phyloP scores from a whole-genome alignment of 2,888 invertebrate species.

The Leptarthrus brevirostris region DNA sequence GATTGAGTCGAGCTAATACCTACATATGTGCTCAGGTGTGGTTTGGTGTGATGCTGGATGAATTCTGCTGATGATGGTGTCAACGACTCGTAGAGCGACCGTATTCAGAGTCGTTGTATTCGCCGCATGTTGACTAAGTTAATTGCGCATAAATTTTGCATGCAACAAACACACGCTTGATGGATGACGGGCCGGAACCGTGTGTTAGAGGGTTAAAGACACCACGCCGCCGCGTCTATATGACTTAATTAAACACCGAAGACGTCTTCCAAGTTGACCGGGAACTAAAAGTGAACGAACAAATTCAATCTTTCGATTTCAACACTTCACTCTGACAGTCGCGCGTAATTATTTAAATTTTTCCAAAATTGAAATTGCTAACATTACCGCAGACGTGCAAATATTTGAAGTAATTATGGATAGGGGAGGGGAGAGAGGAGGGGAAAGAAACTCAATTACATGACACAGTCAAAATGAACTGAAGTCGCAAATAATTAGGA shows the following conservation, averaged over 20 bases:
- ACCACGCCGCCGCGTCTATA: background rate
- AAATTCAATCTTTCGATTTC: slow-evolving; percentile 9
- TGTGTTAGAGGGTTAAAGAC: slow-evolving; percentile 3
- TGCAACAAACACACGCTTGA: slow-evolving; percentile 10
- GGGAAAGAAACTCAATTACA: no score
- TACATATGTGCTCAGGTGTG: no score
- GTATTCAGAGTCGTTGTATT: slow-evolving; percentile 3
- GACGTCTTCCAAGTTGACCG: background rate
- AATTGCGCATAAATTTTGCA: slow-evolving; percentile 35
- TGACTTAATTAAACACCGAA: slow-evolving; percentile 19
- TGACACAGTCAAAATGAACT: no score
- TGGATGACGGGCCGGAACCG: background rate
- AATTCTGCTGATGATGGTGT: background rate
- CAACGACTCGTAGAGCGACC: slow-evolving; percentile 17
- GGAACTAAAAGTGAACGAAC: no score
- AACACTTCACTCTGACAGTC: no score
- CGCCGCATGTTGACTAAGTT: slow-evolving; percentile 12
- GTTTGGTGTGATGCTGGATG: no score
- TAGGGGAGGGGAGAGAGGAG: no score
- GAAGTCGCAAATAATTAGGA: no score
- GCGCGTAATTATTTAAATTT: slow-evolving; percentile 17
- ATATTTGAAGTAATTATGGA: no score
- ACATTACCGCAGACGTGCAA: no score
- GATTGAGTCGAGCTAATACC: no score
- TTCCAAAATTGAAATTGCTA: slow-evolving; percentile 2